These are phyloP conservation scores for Bostrychus sinensis DNA, from an alignment of 2,113 vertebrate genomes.

Conservation along the genomic window DNA sequence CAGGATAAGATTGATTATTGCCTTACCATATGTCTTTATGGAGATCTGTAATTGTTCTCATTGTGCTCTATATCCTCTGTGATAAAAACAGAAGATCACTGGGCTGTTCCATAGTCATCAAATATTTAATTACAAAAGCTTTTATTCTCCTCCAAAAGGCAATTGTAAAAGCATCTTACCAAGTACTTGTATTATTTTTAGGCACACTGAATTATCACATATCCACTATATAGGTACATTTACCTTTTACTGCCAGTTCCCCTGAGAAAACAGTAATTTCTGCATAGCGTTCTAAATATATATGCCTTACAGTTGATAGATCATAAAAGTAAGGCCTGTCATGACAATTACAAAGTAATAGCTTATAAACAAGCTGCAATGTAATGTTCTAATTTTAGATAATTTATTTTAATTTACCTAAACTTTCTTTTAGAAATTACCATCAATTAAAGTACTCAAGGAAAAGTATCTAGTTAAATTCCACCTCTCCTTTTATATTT, in stretches of 20 bases:
- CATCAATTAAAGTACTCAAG: too few species aligned
- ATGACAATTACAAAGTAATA: slow-evolving; percentile 4
- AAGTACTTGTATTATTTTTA: slow-evolving; percentile 50
- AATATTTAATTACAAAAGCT: slow-evolving; percentile 66
- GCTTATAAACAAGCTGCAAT: neutral
- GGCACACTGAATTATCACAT: slow-evolving; percentile 22
- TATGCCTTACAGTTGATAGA: slow-evolving; percentile 7
- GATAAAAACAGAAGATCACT: slow-evolving; percentile 24
- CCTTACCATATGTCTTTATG: slow-evolving; percentile 21
- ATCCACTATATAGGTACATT: slow-evolving; percentile 37
- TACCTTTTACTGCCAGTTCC: slow-evolving; percentile 34
- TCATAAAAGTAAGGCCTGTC: slow-evolving; percentile 20
- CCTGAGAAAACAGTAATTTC: slow-evolving; percentile 15
- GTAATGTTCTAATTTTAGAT: too few species aligned
- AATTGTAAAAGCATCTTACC: slow-evolving; percentile 31
- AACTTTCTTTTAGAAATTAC: too few species aligned
- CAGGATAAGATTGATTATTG: slow-evolving; percentile 37
- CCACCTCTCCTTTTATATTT: neutral
- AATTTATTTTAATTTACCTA: too few species aligned
- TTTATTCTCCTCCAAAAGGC: slow-evolving; percentile 60
- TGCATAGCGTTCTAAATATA: slow-evolving; percentile 17
- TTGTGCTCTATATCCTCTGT: slow-evolving; percentile 11
- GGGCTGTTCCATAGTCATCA: slow-evolving; percentile 45
- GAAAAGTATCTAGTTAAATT: neutral
- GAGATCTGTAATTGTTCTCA: slow-evolving; percentile 27